Percentiles rank a stretch among this genome's conserved stretches.
Evolutionary conservation across 2,888 invertebrate species (phyloP).

Genomic region (Patella caerulea): DNA sequence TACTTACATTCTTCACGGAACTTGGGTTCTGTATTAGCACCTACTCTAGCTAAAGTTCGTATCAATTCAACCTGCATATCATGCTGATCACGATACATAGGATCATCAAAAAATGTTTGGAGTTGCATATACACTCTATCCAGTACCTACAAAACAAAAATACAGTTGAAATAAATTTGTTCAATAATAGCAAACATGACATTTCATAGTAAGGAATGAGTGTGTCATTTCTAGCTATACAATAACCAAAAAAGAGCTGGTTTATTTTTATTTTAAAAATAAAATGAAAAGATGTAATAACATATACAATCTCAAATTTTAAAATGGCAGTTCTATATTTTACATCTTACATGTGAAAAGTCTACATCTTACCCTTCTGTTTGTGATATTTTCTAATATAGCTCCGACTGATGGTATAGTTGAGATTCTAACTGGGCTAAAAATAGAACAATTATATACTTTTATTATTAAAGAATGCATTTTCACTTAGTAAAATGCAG

Average conservation of each 20-base stretch:
- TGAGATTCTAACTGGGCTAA: slow-evolving; percentile 76
- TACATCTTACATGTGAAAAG: background rate
- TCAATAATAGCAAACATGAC: too few species aligned
- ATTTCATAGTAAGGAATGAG: too few species aligned
- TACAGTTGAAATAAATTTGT: too few species aligned
- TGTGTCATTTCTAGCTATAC: background rate
- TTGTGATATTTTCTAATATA: slow-evolving; percentile 73
- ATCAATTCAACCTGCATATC: slow-evolving; percentile 77
- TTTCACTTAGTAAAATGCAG: too few species aligned
- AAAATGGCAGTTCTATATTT: background rate
- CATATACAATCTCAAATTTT: background rate
- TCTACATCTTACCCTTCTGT: slow-evolving; percentile 70
- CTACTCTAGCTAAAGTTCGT: slow-evolving; percentile 77
- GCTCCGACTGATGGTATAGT: slow-evolving; percentile 78
- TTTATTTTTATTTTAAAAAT: background rate
- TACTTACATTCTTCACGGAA: slow-evolving; percentile 78
- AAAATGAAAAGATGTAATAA: background rate
- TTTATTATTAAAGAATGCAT: too few species aligned
- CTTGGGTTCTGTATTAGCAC: slow-evolving; percentile 76
- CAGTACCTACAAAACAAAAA: slow-evolving; percentile 61
- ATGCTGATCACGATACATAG: slow-evolving; percentile 68
- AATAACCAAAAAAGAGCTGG: background rate
- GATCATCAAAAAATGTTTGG: slow-evolving; percentile 71
- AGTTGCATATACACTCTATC: slow-evolving; percentile 72
- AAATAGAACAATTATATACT: slow-evolving; percentile 16